Percentiles rank a stretch among this genome's conserved stretches.
Conservation (phyloP, 2,113 vertebrate species). For the Oxyura jamaicensis region DNA sequence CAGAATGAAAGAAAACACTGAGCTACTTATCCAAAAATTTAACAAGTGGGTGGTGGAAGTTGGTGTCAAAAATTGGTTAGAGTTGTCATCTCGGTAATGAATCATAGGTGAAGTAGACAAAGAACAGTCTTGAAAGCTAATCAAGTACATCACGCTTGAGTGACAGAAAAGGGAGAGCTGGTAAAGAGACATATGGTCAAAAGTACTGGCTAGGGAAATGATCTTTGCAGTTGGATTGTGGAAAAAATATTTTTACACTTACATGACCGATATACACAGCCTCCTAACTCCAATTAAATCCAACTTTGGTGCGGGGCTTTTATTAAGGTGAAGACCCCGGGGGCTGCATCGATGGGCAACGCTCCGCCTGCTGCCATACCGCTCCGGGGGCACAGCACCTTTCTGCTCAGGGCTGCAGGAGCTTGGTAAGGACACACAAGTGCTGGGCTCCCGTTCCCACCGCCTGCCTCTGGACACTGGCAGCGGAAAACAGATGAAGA, state of each 20-base stretch:
- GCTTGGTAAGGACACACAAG: too few relatives aligned
- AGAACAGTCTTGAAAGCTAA: background rate
- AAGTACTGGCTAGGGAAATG: background rate
- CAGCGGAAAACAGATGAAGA: background rate
- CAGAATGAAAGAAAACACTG: background rate
- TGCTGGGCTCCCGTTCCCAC: background rate
- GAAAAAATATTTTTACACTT: background rate
- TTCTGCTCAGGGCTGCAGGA: background rate
- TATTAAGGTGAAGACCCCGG: background rate
- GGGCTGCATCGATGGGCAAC: background rate
- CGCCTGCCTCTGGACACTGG: background rate
- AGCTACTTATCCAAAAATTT: background rate
- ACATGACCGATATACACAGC: background rate
- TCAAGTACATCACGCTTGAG: background rate
- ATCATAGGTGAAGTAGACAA: background rate
- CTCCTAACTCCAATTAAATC: background rate
- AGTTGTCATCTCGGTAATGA: background rate
- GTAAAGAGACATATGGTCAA: background rate
- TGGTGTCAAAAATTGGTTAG: background rate
- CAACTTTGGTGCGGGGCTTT: background rate
- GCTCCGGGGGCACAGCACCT: background rate
- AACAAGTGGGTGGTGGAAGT: background rate
- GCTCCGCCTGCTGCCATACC: accelerated
- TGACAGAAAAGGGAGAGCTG: background rate
- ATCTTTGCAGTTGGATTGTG: background rate